Conservation (phyloP, 1,140 invertebrate species). For the Drosophila parvula region DNA sequence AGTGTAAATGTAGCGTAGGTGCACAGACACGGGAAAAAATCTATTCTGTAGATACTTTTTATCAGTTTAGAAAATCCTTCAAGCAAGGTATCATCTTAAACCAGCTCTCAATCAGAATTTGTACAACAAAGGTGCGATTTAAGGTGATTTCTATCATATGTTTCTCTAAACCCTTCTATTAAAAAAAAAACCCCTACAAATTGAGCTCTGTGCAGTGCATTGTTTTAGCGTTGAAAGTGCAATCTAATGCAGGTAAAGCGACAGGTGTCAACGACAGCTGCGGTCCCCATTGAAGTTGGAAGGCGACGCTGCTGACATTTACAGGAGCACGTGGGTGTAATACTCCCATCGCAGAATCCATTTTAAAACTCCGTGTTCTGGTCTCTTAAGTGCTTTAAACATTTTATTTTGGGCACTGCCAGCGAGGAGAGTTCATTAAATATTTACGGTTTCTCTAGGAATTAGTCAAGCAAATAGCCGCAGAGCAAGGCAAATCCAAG, state of each 20-base stretch:
- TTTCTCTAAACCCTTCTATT: neutral
- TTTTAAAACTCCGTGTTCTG: neutral
- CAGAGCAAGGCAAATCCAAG: slow-evolving; percentile 6
- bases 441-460: slow-evolving; percentile 17
- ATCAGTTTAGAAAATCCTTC: neutral
- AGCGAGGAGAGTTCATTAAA: slow-evolving; percentile 4
- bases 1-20: slow-evolving; percentile 9
- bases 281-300: slow-evolving; percentile 16
- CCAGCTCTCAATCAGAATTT: no score
- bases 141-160: neutral
- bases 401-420: neutral
- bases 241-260: slow-evolving; percentile 30
- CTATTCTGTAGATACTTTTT: neutral
- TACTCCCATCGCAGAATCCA: neutral
- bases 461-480: slow-evolving; percentile 24
- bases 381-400: slow-evolving; percentile 30
- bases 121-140: neutral
- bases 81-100: no score
- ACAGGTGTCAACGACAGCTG: slow-evolving; percentile 36
- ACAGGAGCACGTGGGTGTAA: slow-evolving; percentile 1
- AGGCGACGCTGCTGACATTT: slow-evolving; percentile 21
- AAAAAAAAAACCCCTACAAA: neutral
- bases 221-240: slow-evolving; percentile 12
- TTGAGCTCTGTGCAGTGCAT: slow-evolving; percentile 3
- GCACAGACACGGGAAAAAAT: slow-evolving; percentile 14